Conservation (phyloP, 2,797 vertebrate species). For the Sebastes cheni region DNA sequence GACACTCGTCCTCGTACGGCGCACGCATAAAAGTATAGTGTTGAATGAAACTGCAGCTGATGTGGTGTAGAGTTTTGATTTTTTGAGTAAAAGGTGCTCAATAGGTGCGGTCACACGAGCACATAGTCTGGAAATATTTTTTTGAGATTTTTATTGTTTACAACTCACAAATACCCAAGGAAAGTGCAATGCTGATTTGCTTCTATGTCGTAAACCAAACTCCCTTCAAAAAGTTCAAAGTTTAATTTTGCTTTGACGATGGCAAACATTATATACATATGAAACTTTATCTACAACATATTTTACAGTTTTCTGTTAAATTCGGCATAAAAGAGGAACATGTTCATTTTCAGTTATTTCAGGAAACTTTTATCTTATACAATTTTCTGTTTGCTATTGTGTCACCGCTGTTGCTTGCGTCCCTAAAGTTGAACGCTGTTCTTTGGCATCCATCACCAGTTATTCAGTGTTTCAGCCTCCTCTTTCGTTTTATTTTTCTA, state of each 20-base stretch:
- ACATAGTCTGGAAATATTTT: not conserved
- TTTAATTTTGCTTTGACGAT: not conserved
- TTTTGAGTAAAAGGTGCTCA: not conserved
- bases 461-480: not conserved
- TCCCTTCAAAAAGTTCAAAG: not conserved
- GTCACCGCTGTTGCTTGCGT: not conserved
- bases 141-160: not conserved
- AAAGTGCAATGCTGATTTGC: too few relatives aligned
- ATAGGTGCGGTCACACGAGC: not conserved
- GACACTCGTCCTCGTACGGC: slow-evolving; percentile 1
- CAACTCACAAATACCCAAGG: not conserved
- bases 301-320: not conserved
- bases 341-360: accelerated
- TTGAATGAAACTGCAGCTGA: not conserved
- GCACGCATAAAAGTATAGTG: not conserved
- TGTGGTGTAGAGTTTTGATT: not conserved
- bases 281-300: not conserved
- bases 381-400: not conserved
- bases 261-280: not conserved
- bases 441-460: not conserved
- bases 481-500: not conserved
- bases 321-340: not conserved
- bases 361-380: not conserved
- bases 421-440: not conserved
- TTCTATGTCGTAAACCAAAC: not conserved